These are phyloP conservation scores for Macropodus opercularis DNA, from an alignment of 2,797 vertebrate genomes.

Conservation along the genomic window DNA sequence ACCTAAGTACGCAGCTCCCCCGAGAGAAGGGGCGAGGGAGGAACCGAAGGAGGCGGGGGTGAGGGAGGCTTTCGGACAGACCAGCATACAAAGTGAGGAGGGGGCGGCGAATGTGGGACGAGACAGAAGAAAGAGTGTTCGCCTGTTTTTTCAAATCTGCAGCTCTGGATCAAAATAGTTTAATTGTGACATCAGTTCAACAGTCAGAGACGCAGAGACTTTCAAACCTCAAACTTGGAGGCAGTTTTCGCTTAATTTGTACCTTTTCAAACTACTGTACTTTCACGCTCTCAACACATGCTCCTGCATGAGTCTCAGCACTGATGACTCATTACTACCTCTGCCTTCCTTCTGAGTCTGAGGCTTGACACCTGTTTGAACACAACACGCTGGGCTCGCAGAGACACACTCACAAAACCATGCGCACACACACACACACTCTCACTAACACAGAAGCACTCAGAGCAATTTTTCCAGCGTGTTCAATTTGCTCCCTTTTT, in stretches of 20 bases:
- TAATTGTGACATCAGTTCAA: constrained; percentile 14
- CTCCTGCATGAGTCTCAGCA: constrained; percentile 7
- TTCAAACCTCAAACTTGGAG: not conserved
- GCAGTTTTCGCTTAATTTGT: not conserved
- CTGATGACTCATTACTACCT: constrained; percentile 45
- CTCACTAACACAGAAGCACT: constrained; percentile 2
- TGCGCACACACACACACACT: constrained; percentile 5
- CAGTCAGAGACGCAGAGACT: not conserved
- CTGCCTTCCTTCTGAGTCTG: constrained; percentile 22
- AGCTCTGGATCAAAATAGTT: constrained; percentile 23
- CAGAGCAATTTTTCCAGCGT: constrained; percentile 37
- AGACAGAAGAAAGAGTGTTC: not conserved
- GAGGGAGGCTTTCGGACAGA: too few species aligned
- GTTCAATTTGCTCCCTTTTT: constrained; percentile 60
- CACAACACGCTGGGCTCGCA: constrained; percentile 9
- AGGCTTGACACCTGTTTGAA: constrained; percentile 31
- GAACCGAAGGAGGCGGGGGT: constrained; percentile 27
- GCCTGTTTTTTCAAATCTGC: too few species aligned
- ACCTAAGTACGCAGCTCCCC: constrained; percentile 70
- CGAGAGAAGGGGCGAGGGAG: constrained; percentile 32
- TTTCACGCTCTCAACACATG: not conserved
- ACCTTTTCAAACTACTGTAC: constrained; percentile 10
- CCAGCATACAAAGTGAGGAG: constrained; percentile 39
- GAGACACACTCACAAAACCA: not conserved
- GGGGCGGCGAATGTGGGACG: constrained; percentile 1